These are phyloP conservation scores for Amphiprion ocellaris DNA, from an alignment of 2,113 vertebrate species.

Conservation along the genomic window DNA sequence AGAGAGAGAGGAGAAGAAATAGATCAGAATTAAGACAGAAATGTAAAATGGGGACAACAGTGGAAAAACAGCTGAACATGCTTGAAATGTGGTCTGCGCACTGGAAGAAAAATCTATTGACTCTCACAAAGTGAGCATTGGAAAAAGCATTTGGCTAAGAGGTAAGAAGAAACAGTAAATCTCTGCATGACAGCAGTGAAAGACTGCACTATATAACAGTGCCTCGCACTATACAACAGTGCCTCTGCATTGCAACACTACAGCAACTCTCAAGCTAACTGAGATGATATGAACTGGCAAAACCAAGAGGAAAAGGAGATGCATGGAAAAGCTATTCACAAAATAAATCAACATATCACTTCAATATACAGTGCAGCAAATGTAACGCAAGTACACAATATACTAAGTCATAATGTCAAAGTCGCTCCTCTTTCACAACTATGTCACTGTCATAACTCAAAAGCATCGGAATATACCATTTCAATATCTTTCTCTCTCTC, in stretches of 20 bases:
- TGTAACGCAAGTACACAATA: background rate
- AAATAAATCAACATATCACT: background rate
- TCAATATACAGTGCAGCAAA: background rate
- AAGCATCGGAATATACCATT: conserved; percentile 27
- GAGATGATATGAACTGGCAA: background rate
- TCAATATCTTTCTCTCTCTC: background rate
- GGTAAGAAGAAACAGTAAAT: conserved; percentile 42
- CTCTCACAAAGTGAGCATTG: conserved; percentile 15
- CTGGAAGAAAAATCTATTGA: conserved; percentile 29
- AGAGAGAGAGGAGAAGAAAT: background rate
- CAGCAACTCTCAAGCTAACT: background rate
- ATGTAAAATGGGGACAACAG: background rate
- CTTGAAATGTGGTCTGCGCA: conserved; percentile 32
- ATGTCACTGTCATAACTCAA: conserved; percentile 37
- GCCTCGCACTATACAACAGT: background rate
- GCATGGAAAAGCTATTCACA: background rate
- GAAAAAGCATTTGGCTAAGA: conserved; percentile 41
- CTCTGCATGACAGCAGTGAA: conserved; percentile 24
- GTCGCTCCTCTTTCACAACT: conserved; percentile 10
- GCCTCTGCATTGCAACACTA: background rate
- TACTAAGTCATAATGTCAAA: background rate
- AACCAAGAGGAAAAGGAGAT: background rate
- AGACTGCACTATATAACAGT: conserved; percentile 10
- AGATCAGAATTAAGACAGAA: background rate
- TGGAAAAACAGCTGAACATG: conserved; percentile 12